Conservation (phyloP, 2,797 vertebrate species). For the Ficedula albicollis region DNA sequence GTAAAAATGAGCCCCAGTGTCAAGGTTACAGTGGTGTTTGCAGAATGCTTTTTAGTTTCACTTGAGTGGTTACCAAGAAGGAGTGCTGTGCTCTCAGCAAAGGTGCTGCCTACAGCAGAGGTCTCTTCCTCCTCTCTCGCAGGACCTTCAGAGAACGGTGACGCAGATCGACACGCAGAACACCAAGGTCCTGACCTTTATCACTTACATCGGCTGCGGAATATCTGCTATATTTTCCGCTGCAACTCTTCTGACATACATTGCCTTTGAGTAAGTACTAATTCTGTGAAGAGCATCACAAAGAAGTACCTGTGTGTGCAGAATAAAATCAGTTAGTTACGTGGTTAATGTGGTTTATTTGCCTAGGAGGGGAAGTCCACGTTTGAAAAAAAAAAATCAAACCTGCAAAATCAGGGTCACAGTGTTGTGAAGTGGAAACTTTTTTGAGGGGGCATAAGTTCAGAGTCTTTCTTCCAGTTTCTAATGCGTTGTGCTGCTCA, state of each 20-base stretch:
- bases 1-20: background rate
- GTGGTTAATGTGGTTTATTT: background rate
- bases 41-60: background rate
- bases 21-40: background rate
- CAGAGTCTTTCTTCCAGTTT: background rate
- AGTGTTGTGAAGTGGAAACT: background rate
- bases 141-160: conserved; percentile 86
- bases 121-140: background rate
- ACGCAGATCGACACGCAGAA: conserved; percentile 78
- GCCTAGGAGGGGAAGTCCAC: background rate
- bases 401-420: background rate
- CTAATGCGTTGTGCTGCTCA: background rate
- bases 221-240: conserved; percentile 94
- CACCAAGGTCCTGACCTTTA: conserved; percentile 87
- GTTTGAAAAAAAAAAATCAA: background rate
- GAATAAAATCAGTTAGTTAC: background rate
- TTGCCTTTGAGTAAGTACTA: conserved; percentile 93
- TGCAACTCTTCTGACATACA: conserved; percentile 93
- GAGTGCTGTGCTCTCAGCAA: background rate
- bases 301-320: background rate
- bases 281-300: background rate
- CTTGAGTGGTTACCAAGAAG: background rate
- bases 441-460: background rate
- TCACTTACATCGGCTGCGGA: conserved; percentile 93
- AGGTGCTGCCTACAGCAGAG: background rate